Evolutionary conservation across 1,140 invertebrate genomes (phyloP), one percentile per base, ranked within the genome.

Genomic region (Gryllus bimaculatus): DNA sequence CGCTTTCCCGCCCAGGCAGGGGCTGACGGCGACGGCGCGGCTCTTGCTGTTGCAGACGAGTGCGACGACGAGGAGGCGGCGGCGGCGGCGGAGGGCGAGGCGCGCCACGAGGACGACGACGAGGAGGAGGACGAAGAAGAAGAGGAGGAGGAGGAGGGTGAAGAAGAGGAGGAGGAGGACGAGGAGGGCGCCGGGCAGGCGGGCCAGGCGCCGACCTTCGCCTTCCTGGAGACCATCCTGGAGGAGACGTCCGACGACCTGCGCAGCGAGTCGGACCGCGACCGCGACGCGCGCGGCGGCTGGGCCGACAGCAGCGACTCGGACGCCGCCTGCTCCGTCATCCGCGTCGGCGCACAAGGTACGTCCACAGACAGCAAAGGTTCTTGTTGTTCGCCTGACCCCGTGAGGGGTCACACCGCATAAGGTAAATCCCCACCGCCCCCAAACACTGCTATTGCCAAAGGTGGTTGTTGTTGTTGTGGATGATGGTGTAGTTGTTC

Each of bases 161-260:
- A 39, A 8, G 18, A 0, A 18, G 5, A 54, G 47, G 7, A 20
- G n/a, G 47, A 13, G 20, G 54, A 21, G 75, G 79, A 79, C 26
- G 79, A 48, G 75, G 79, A 18, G 49, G 75, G 47, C 13, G 48
- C 75, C 20, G 15, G 48, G 15, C 13, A 21, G 7, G 8, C 47
- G 1, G 78, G 78, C 6, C 78, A 18, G 79, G 74, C 48, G 47
- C 79, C 76, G 48, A 74, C 76, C 73, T 80, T 80, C 80, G 87
- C 89, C 78, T 90, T 90, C 82, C 86, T 93, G 85, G 92, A 93
- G 85, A 93, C 92, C 0, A 93, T 93, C 83, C 86, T 92, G 80
- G 92, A 93, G 84, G 92, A 93, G 84, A 93, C 92, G 5, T 93
- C 92, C 80, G 92, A 93, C 85, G 92, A 93, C 84, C 86, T 93